Percentiles rank a stretch among this genome's conserved stretches.
Conservation (phyloP, 2,113 vertebrate species). For the Ellobius talpinus region DNA sequence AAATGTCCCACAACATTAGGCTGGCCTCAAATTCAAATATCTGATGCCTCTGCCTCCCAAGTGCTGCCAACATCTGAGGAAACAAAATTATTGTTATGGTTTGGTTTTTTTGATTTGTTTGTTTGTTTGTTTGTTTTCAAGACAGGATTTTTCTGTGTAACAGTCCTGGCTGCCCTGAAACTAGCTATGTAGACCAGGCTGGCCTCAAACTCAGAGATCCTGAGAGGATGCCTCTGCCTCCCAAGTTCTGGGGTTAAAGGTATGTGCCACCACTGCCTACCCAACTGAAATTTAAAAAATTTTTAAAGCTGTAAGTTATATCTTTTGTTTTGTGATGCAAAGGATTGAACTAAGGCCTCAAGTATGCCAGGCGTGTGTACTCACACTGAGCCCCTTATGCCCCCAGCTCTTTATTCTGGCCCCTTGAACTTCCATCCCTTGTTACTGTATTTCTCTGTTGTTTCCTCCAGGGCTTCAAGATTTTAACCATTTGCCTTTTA, state of each 20-base stretch:
- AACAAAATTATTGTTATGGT: background rate
- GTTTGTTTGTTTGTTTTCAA: background rate
- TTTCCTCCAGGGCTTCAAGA: background rate
- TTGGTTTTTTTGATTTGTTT: too few species aligned
- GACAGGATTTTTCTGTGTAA: background rate
- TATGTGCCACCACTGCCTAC: background rate
- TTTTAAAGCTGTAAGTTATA: background rate
- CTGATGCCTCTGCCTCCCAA: background rate
- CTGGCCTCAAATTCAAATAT: background rate
- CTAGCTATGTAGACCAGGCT: too few species aligned
- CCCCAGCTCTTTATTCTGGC: background rate
- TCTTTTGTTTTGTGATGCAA: background rate
- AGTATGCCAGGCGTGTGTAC: background rate
- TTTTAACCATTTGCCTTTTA: background rate
- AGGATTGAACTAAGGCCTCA: background rate
- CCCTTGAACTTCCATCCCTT: background rate
- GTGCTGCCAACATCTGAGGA: background rate
- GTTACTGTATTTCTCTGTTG: background rate
- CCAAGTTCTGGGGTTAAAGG: too few species aligned
- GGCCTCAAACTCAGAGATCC: background rate
- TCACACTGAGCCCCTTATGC: background rate
- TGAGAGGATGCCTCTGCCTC: too few species aligned
- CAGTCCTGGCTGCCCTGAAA: too few species aligned
- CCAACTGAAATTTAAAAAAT: background rate
- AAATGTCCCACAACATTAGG: background rate